Base-by-base conservation (phyloP, 2,797 vertebrate species). In the Acrossocheilus fasciatus region DNA sequence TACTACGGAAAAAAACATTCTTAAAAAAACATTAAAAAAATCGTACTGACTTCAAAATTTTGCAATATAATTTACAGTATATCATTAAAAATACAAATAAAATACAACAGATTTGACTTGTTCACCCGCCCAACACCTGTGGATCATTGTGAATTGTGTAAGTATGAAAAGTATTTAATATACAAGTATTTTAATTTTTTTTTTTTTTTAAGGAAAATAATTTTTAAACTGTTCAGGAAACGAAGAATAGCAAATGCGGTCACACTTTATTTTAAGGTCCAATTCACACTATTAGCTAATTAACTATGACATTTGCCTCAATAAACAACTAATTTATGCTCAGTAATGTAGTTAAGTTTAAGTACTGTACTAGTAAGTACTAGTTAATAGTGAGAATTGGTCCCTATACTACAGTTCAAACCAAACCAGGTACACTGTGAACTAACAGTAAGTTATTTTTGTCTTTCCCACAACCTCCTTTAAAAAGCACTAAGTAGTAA, bases 1-100 rank as follows among this genome's bases (percentile, higher is more conserved):
- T 43, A 43, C 2, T 2, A 43, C 10, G 8, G 9, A 43, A 43
- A 9, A 41, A 9, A 2, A 43, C 7, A 43, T 0, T 0, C 0
- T 9, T 43, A 9, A 45, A 45, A 45, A 45, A 3, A 11, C 30
- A 45, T 0, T 14, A 14, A 14, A 47, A 14, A 15, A 4, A 14
- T 15, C 47, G 26, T 59, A n/a, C 57, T n/a, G 57, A 59, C 8
- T n/a, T 10, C 57, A 26, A 62, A 0, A 11, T 26, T 62, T 17
- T 18, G 5, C 18, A 6, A 52, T 52, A 52, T 52, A 52, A 18
- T 52, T 18, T 18, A 18, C 50, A 52, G 15, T 18, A 52, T 6
- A 18, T 18, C 6, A 52, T 18, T 18, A 18, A 18, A 52, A 50
- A 50, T 12, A 50, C 3, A 59, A 59, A 43, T 43, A 43, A 43